A percentile compares a stretch with the other conserved stretches of the same genome.
phyloP scores from a whole-genome alignment of 1,140 invertebrate species.

The Dermatophagoides farinae region DNA sequence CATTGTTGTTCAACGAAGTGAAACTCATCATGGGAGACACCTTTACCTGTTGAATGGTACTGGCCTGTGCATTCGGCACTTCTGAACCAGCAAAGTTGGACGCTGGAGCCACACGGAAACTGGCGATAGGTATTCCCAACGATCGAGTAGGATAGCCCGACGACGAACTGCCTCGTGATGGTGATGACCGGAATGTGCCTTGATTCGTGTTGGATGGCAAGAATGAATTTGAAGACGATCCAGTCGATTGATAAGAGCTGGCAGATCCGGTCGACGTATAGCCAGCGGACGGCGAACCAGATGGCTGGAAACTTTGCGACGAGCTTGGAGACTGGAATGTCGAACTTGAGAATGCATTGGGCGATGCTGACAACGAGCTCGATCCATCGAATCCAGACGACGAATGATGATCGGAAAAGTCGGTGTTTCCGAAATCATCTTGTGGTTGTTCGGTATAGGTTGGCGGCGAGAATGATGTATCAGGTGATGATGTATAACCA shows the following conservation, averaged over 20 bases:
- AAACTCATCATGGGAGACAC: background rate
- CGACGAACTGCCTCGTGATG: background rate
- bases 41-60: background rate
- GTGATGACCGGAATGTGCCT: background rate
- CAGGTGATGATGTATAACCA: too few species aligned
- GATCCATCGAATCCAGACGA: background rate
- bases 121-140: constrained; percentile 6
- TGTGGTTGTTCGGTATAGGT: background rate
- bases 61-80: background rate
- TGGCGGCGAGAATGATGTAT: background rate
- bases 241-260: background rate
- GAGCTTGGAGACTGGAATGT: background rate
- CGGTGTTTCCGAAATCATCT: background rate
- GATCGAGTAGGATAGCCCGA: constrained; percentile 1
- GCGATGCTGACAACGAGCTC: background rate
- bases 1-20: too few species aligned
- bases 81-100: background rate
- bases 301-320: background rate
- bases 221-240: background rate
- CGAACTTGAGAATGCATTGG: background rate
- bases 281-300: background rate
- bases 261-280: background rate
- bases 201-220: background rate
- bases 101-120: constrained; percentile 6
- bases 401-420: background rate